Evolutionary conservation across 2,888 invertebrate species (phyloP), one percentile per base, ranked within the genome.

Genomic region (Muscina levida): DNA sequence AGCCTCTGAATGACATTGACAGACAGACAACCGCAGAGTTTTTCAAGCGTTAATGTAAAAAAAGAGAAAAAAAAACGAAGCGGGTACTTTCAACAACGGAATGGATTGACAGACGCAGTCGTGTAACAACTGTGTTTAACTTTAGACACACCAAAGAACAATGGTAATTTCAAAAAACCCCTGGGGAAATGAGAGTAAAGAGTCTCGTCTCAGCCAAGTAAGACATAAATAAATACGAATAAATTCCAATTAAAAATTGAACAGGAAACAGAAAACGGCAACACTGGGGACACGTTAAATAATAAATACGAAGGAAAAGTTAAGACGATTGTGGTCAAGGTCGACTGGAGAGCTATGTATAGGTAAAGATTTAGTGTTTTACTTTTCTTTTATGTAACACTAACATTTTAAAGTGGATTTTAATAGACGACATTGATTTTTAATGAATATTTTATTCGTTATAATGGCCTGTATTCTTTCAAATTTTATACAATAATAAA

Each of bases 241-340:
- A 77, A 75, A 46, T 65, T 81, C 74, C 81, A 75, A 81, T 75
- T 81, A 75, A 81, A 77, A 81, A 72, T 75, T 72, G 72, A 75
- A 72, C 31, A 31, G n/a, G n/a, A n/a, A n/a, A n/a, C n/a, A n/a
- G n/a, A n/a, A 76, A 70, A 81, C 72, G 68, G 37, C 77, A 72
- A 72, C 42, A 19, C 22, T 37, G 42, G 42, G 10, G 5, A 80
- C 73, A 80, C n/a, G 31, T 31, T n/a, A 8, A 31, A 31, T 8
- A 31, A 73, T 65, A n/a, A n/a, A n/a, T n/a, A n/a, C 3, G 26
- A 22, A 62, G 37, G 53, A 11, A 24, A 6, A 24, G 24, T 53
- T 51, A 22, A 62, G 11, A 37, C 1, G 13, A 62, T 62, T 13
- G 42, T n/a, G 62, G 17, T 17, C 62, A 62, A 62, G 62, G 62